Base-by-base conservation (phyloP, 2,888 invertebrate species). In the Drosophila fulvimacula region DNA sequence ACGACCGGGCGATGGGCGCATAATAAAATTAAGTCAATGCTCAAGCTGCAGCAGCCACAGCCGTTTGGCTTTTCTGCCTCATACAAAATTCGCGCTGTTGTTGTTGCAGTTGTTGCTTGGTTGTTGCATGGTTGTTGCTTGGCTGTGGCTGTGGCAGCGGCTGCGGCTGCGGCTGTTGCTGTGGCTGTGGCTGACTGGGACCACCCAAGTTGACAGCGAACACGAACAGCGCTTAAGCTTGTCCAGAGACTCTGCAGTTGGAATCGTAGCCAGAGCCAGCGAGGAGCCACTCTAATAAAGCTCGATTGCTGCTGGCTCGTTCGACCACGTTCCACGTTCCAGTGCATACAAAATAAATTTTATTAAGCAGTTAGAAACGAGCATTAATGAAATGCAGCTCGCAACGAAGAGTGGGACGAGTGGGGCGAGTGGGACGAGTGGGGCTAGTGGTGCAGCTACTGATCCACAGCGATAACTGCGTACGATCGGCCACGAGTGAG, bases 141-240 rank as follows among this genome's bases (percentile, higher is more conserved):
- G 27, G 70, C 32, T 70, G 70, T 65, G 72, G 46, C 36, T 63
- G 24, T 30, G 7, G 27, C 27, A 7, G 5, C 41, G 72, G 46
- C 36, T 63, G 24, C 7, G 7, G 27, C 27, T 30, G 5, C 41
- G 58, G 68, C 60, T 77, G 75, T 57, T 49, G 73, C 67, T 73
- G 70, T 41, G 57, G 67, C 59, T 76, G 76, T 52, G 48, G 72
- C 69, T 74, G 70, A 66, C 64, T 65, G 56, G 51, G 91, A 91
- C 91, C 91, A 91, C 91, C 91, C 91, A 91, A 91, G 90, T 90
- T 90, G 91, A 90, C 91, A 90, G 90, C 84, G 84, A 89, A 88
- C 90, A 90, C 90, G 90, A 89, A 84, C 78, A 88, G 73, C 85
- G 79, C 88, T 86, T 86, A 87, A 89, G 88, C 88, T 86, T 86